Evolutionary conservation across 2,113 vertebrate species (phyloP), one percentile per base, ranked within the genome.

Genomic region (Percopsis transmontana): DNA sequence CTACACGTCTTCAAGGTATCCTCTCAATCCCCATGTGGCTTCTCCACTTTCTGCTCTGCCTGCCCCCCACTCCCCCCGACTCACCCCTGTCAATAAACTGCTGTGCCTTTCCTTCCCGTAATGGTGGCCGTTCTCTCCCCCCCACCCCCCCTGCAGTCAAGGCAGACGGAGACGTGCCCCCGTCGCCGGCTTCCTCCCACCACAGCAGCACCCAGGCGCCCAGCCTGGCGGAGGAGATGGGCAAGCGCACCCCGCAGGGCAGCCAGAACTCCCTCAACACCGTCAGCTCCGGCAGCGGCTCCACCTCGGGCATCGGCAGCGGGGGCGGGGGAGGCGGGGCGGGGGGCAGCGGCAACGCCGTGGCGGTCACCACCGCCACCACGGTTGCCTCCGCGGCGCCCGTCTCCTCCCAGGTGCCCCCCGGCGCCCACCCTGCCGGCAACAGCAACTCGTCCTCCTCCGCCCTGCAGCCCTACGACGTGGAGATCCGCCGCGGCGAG

Each of bases 181-280:
- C 93, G 0, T 99, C 97, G 6, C 97, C 97, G 0, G 96, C 96
- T 13, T 99, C 97, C 0, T 99, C 97, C 15, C 97, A 98, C 70
- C 97, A 99, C 92, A 99, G 97, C 88, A 97, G 97, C 90, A 99
- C 85, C 72, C 97, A 98, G 88, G 96, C 94, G 0, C 94, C 95
- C 15, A 97, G 97, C 0, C 93, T 99, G 88, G 95, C 94, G 0
- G 97, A 98, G 82, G 97, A 96, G 24, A 90, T 86, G 0, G 89
- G 89, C 82, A 98, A 98, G 82, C 96, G 95, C 44, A 97, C 96
- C 0, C 96, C 95, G 0, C 96, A 98, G 90, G 97, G 97, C 85
- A 98, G 97, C 91, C 97, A 99, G 90, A 98, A 98, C 85, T 99
- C 97, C 1, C 92, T 99, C 45, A 99, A 97, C 85, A 99, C 97